Percentiles rank a stretch among this genome's conserved stretches.
Conservation (phyloP, 2,113 vertebrate species). For the Gadus chalcogrammus region DNA sequence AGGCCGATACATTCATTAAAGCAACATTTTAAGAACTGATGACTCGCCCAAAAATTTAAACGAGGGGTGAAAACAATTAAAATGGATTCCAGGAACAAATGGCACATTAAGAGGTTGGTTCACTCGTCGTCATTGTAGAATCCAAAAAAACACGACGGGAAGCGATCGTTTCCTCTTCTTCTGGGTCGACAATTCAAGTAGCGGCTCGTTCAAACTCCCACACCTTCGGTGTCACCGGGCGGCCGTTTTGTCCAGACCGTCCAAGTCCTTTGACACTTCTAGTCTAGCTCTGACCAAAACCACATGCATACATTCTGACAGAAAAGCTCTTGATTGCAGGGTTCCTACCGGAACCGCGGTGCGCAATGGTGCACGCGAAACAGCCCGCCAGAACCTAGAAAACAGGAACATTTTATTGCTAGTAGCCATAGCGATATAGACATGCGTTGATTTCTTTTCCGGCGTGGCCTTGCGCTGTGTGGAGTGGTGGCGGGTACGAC, state of each 20-base stretch:
- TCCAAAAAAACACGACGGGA: slow-evolving; percentile 46
- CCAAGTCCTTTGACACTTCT: too few species aligned
- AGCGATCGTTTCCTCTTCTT: slow-evolving; percentile 24
- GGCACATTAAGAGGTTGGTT: slow-evolving; percentile 52
- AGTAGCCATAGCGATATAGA: slow-evolving; percentile 49
- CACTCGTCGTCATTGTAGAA: slow-evolving; percentile 25
- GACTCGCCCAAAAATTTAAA: slow-evolving; percentile 17
- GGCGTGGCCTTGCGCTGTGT: slow-evolving; percentile 33
- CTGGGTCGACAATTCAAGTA: slow-evolving; percentile 42
- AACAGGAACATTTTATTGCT: slow-evolving; percentile 63
- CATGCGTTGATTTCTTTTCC: slow-evolving; percentile 46
- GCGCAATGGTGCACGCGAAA: slow-evolving; percentile 19
- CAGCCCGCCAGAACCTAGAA: background rate
- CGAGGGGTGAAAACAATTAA: slow-evolving; percentile 28
- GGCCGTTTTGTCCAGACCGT: too few species aligned
- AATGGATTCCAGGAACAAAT: slow-evolving; percentile 51
- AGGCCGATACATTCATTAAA: slow-evolving; percentile 67
- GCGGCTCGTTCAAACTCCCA: slow-evolving; percentile 30
- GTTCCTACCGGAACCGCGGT: slow-evolving; percentile 17
- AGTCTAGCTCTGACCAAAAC: too few species aligned
- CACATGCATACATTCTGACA: slow-evolving; percentile 45
- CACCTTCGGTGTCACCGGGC: too few species aligned
- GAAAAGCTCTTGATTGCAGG: slow-evolving; percentile 1
- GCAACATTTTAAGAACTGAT: slow-evolving; percentile 31
- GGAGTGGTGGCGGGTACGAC: slow-evolving; percentile 21